A percentile compares a stretch with the other conserved stretches of the same genome.
Evolutionary conservation across 2,888 invertebrate genomes (phyloP).

Genomic region (Lochmaea capreae): DNA sequence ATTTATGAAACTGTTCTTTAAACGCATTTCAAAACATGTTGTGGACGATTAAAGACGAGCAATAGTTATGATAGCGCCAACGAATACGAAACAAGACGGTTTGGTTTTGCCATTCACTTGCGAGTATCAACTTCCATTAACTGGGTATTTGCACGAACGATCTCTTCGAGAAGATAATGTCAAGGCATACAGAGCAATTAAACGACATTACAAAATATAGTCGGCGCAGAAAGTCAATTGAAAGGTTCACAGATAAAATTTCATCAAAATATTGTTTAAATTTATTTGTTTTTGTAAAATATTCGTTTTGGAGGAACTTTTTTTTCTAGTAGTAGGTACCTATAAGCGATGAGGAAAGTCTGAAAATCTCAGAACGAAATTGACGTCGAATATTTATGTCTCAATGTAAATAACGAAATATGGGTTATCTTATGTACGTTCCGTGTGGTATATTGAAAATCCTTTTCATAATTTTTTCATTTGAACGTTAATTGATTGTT

Average conservation of each 20-base stretch:
- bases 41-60: conserved; percentile 9
- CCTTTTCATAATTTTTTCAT: too few species aligned
- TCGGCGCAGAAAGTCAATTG: neutral
- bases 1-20: neutral
- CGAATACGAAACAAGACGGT: conserved; percentile 10
- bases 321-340: too few species aligned
- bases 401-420: too few species aligned
- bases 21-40: neutral
- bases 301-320: too few species aligned
- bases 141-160: conserved; percentile 16
- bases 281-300: too few species aligned
- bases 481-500: too few species aligned
- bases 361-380: too few species aligned
- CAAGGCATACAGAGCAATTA: conserved; percentile 10
- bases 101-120: conserved; percentile 11
- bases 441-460: too few species aligned
- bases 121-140: conserved; percentile 7
- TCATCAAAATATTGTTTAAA: too few species aligned
- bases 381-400: too few species aligned
- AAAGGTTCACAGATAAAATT: neutral
- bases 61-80: conserved; percentile 23
- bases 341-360: too few species aligned
- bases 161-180: neutral
- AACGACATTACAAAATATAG: neutral
- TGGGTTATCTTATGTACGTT: too few species aligned